Percentiles rank a stretch among this genome's conserved stretches.
Conservation (phyloP, 2,113 vertebrate species). For the Rostratula benghalensis region DNA sequence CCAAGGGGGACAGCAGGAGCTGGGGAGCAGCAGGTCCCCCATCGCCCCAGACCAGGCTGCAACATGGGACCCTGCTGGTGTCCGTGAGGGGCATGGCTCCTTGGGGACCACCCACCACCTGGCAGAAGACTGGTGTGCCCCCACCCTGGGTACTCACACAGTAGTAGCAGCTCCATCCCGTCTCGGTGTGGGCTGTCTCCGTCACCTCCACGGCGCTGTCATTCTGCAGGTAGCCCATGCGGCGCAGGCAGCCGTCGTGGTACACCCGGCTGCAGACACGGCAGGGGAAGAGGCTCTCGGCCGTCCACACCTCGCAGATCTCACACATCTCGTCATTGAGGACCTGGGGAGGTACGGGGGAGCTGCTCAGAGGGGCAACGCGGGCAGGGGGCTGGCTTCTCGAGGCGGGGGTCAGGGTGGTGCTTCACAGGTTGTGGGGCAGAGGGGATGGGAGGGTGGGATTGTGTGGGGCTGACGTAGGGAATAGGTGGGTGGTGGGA, state of each 20-base stretch:
- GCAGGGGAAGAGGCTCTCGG: constrained; percentile 93
- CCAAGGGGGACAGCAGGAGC: not conserved
- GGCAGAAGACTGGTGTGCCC: not conserved
- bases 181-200: constrained; percentile 86
- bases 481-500: not conserved
- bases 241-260: constrained; percentile 93
- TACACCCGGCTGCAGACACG: constrained; percentile 90
- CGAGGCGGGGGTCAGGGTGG: fast-evolving
- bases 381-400: not conserved
- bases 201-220: constrained; percentile 84
- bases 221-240: constrained; percentile 88
- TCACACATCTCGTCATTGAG: constrained; percentile 92
- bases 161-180: constrained; percentile 96
- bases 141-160: constrained; percentile 81
- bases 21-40: not conserved
- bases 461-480: fast-evolving
- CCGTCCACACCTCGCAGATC: constrained; percentile 96
- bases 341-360: constrained; percentile 71
- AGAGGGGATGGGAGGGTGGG: not conserved
- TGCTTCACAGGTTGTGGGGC: not conserved
- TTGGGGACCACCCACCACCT: not conserved
- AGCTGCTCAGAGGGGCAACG: not conserved
- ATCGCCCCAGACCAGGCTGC: fast-evolving
- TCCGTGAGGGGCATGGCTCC: fast-evolving
- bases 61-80: not conserved